phyloP scores from a whole-genome alignment of 37 sponge, comb jelly and placozoan genomes.

The Beroe forskalii region DNA sequence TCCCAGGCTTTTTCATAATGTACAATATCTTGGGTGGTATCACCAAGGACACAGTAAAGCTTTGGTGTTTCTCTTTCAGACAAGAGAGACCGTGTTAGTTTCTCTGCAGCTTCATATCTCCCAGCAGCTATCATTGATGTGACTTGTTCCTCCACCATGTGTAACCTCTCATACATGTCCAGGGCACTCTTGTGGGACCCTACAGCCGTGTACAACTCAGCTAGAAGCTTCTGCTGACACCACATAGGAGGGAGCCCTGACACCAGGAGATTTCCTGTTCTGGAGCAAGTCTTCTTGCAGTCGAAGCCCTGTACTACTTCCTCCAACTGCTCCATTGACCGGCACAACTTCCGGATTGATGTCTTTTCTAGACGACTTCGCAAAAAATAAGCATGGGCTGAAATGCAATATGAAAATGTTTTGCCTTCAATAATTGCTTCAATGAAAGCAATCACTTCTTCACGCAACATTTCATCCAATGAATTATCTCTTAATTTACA shows the following conservation, averaged over 20 bases:
- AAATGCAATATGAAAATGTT: conserved; percentile 39
- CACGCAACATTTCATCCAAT: conserved; percentile 41
- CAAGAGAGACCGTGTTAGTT: conserved; percentile 20
- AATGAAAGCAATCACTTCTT: conserved; percentile 45
- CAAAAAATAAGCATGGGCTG: conserved; percentile 28
- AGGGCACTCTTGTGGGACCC: conserved; percentile 75
- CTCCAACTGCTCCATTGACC: conserved; percentile 57
- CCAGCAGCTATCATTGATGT: conserved; percentile 73
- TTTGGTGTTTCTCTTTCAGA: conserved; percentile 69
- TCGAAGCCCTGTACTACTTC: conserved; percentile 51
- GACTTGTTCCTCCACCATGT: conserved; percentile 87
- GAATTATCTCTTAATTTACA: conserved; percentile 5
- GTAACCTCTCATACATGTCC: conserved; percentile 76
- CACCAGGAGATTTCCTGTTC: conserved; percentile 1
- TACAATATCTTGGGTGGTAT: conserved; percentile 73
- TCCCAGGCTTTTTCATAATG: conserved; percentile 88
- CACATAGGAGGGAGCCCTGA: conserved; percentile 45
- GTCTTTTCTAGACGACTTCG: conserved; percentile 24
- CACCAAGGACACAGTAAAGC: conserved; percentile 84
- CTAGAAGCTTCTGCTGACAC: conserved; percentile 67
- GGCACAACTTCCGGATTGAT: conserved; percentile 1
- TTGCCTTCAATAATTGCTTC: conserved; percentile 26
- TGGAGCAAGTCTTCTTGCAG: conserved; percentile 29
- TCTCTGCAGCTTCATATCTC: conserved; percentile 59
- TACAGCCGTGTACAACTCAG: conserved; percentile 70